These are phyloP conservation scores for Gobionotothen gibberifrons DNA, from an alignment of 2,797 vertebrate species.

Conservation along the genomic window DNA sequence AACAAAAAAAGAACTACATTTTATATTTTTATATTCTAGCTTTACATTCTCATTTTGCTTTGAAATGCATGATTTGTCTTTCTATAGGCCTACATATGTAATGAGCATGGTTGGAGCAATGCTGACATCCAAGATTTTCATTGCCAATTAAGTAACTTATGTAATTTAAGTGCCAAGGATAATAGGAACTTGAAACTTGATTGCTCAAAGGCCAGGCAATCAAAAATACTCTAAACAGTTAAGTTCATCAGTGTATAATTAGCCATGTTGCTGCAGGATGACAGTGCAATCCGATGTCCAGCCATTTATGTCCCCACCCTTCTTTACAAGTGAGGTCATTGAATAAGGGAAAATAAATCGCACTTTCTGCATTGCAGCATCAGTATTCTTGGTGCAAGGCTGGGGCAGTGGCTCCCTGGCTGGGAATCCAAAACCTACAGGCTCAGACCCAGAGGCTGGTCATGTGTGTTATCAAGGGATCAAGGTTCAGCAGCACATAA, in stretches of 20 bases:
- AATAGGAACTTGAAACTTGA: neutral
- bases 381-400: slow-evolving; percentile 19
- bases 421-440: slow-evolving; percentile 16
- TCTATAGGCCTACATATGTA: too few species aligned
- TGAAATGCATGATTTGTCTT: too few species aligned
- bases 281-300: slow-evolving; percentile 21
- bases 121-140: too few species aligned
- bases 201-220: neutral
- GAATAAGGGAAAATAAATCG: slow-evolving; percentile 8
- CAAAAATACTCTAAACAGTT: neutral
- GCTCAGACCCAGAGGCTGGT: slow-evolving; percentile 18
- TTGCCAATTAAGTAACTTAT: too few species aligned
- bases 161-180: too few species aligned
- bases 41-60: too few species aligned
- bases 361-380: slow-evolving; percentile 65
- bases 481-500: slow-evolving; percentile 23
- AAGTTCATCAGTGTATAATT: neutral
- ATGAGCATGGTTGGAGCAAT: too few species aligned
- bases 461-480: slow-evolving; percentile 48
- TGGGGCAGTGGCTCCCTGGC: neutral
- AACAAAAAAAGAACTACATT: neutral
- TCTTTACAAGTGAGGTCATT: slow-evolving; percentile 39
- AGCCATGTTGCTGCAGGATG: neutral
- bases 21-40: too few species aligned
- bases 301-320: slow-evolving; percentile 25